A percentile compares a stretch with the other conserved stretches of the same genome.
phyloP scores from a whole-genome alignment of 2,113 vertebrate genomes.

The Sapajus apella region DNA sequence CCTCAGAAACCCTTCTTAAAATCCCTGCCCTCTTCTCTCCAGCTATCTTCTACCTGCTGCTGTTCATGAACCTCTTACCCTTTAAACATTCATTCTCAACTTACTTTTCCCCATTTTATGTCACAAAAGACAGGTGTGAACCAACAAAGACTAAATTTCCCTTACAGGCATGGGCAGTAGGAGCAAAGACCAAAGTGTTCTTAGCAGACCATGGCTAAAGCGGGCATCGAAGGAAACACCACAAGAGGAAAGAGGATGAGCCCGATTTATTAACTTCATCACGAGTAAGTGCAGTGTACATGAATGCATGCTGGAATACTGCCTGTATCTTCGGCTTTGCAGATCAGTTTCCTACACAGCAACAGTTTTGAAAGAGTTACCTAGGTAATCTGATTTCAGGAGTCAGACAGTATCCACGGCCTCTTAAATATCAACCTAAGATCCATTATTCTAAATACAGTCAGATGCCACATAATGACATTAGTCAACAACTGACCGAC shows the following conservation, averaged over 20 bases:
- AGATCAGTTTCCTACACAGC: background rate
- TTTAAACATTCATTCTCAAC: background rate
- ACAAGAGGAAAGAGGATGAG: background rate
- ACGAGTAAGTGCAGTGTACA: background rate
- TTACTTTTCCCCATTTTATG: background rate
- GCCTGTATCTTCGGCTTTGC: background rate
- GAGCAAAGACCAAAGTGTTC: background rate
- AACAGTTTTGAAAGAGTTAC: background rate
- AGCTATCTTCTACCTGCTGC: background rate
- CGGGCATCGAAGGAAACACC: background rate
- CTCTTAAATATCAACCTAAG: background rate
- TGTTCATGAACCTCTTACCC: background rate
- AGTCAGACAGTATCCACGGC: background rate
- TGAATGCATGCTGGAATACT: background rate
- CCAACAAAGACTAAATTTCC: background rate
- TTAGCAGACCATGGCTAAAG: background rate
- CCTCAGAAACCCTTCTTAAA: background rate
- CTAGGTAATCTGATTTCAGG: background rate
- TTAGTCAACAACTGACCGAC: background rate
- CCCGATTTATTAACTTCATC: background rate
- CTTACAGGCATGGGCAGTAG: background rate
- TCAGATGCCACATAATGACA: background rate
- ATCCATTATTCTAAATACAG: background rate
- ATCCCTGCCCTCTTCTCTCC: background rate
- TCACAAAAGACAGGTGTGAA: background rate